These are phyloP conservation scores for Hyperoplus lanceolatus DNA, from an alignment of 2,797 vertebrate species.

Conservation along the genomic window DNA sequence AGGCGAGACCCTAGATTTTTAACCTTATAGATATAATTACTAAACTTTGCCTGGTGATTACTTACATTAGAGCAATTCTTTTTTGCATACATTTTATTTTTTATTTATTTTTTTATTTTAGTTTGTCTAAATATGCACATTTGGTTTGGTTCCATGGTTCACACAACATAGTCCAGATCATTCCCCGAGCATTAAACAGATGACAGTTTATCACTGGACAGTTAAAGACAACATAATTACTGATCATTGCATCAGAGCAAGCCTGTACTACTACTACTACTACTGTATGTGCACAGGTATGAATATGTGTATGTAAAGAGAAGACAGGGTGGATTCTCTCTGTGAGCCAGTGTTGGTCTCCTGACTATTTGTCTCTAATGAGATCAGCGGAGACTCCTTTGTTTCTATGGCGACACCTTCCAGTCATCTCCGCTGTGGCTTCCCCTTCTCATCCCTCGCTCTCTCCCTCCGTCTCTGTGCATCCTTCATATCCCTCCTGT, in stretches of 20 bases:
- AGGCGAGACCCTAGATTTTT: too few relatives aligned
- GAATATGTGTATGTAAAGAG: slow-evolving; percentile 14
- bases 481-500: slow-evolving; percentile 1
- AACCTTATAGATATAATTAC: too few relatives aligned
- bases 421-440: slow-evolving; percentile 66
- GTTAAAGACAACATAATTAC: neutral
- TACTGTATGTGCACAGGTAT: neutral
- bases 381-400: slow-evolving; percentile 81
- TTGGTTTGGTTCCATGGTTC: too few relatives aligned
- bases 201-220: neutral
- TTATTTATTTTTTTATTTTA: too few relatives aligned
- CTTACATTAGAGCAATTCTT: too few relatives aligned
- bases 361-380: slow-evolving; percentile 69
- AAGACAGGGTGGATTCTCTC: slow-evolving; percentile 18
- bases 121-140: too few relatives aligned
- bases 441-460: slow-evolving; percentile 34
- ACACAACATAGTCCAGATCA: neutral
- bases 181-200: neutral
- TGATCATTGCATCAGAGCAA: neutral
- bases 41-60: too few relatives aligned
- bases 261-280: neutral
- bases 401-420: slow-evolving; percentile 90
- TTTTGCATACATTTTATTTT: too few relatives aligned
- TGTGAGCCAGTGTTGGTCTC: slow-evolving; percentile 48
- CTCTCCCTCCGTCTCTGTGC: neutral